Evolutionary conservation across 1,140 invertebrate genomes (phyloP).

Genomic region (Drosophila busckii): DNA sequence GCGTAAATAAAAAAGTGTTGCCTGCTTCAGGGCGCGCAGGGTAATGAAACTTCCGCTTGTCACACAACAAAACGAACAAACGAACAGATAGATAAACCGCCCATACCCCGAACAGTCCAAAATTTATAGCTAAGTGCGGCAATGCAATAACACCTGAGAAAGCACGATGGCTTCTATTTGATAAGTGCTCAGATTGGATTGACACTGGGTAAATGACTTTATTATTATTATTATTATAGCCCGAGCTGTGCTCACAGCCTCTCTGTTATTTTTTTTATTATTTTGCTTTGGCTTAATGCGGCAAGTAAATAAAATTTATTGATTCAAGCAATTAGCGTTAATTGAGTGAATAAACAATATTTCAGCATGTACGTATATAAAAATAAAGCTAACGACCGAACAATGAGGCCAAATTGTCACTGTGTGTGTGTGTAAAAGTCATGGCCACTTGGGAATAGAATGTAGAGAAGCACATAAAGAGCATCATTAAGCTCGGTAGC

Average conservation of each 20-base stretch:
- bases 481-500: conserved; percentile 41
- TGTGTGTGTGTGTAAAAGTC: conserved; percentile 14
- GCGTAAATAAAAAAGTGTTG: conserved; percentile 46
- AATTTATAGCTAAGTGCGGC: conserved; percentile 44
- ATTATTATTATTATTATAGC: too few relatives aligned
- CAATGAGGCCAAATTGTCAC: conserved; percentile 27
- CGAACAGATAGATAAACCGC: conserved; percentile 55
- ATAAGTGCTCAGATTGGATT: conserved; percentile 37
- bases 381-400: conserved; percentile 34
- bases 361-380: conserved; percentile 44
- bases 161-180: conserved; percentile 33
- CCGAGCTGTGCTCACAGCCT: conserved; percentile 37
- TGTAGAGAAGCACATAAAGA: too few relatives aligned
- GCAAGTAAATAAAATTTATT: conserved; percentile 68
- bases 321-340: conserved; percentile 68
- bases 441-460: conserved; percentile 13
- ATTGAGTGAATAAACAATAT: conserved; percentile 71
- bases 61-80: too few relatives aligned
- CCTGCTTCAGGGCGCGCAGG: conserved; percentile 28
- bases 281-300: conserved; percentile 21
- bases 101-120: neutral
- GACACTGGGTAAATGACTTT: conserved; percentile 39
- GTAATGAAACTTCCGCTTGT: conserved; percentile 55
- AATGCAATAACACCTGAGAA: too few relatives aligned
- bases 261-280: conserved; percentile 22